Evolutionary conservation across 2,888 invertebrate genomes (phyloP), one percentile per base, ranked within the genome.

Genomic region (Leptopterna dolabrata): DNA sequence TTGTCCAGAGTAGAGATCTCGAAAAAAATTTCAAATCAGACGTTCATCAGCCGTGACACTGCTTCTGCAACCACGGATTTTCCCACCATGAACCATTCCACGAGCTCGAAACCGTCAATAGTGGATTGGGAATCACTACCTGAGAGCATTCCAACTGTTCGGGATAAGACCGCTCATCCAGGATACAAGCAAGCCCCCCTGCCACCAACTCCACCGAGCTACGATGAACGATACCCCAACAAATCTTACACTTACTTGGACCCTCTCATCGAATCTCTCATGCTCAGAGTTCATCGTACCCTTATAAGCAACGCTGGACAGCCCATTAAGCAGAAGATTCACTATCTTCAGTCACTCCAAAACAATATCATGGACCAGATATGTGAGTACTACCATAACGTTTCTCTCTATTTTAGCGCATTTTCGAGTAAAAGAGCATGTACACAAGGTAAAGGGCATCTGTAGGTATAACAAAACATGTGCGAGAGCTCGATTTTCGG

Each of bases 341-440:
- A 92, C 73, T 94, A 94, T 90, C 92, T 95, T 86, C 93, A 93
- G 89, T 91, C 92, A 24, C 92, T 95, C 86, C 93, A 94, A 89
- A 93, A 94, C 89, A 92, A 93, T 87, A 92, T 96, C 29, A 92
- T 96, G 89, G 91, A 91, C 30, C 94, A 94, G 90, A 95, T 96
- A 90, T 94, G 96, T 96, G 92, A 93, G 93, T 91, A 88, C 47
- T 24, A 29, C 24, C 16, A 9, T 43, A 43, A 9, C 11, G 6
- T 43, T 43, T 6, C 43, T 43, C 11, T 43, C 43, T 9, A 43
- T 6, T 43, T 11, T 43, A 43, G 7, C 43, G 43, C 6, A 43
- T n/a, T n/a, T n/a, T n/a, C n/a, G n/a, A n/a, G n/a, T n/a, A n/a
- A n/a, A n/a, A n/a, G n/a, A n/a, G n/a, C n/a, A n/a, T n/a, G n/a